phyloP scores from a whole-genome alignment of 2,797 vertebrate genomes.

The Hypotaenidia philippensis region DNA sequence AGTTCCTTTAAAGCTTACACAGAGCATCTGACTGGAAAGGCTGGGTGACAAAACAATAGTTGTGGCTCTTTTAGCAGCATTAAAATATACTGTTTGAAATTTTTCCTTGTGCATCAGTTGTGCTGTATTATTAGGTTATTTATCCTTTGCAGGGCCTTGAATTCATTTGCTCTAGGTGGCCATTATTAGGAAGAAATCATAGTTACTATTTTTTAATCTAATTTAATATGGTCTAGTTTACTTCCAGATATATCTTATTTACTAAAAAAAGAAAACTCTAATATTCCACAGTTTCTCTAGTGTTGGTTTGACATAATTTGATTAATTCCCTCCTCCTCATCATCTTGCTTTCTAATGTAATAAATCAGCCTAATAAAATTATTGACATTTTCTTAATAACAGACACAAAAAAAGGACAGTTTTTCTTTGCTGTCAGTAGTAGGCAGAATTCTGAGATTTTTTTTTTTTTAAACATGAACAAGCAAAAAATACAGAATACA shows the following conservation, averaged over 20 bases:
- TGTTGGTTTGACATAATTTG: slow-evolving; percentile 4
- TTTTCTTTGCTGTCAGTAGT: not conserved
- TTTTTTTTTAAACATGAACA: not conserved
- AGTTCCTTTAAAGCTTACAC: not conserved
- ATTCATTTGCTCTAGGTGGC: not conserved
- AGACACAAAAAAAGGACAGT: not conserved
- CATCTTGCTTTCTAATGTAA: not conserved
- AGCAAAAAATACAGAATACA: not conserved
- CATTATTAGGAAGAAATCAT: not conserved
- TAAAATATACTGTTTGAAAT: not conserved
- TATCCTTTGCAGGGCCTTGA: not conserved
- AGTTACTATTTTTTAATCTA: not conserved
- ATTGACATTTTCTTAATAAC: not conserved
- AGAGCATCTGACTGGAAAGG: not conserved
- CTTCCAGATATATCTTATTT: not conserved
- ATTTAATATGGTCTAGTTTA: not conserved
- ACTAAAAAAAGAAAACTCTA: not conserved
- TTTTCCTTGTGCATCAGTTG: not conserved
- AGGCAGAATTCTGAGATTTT: not conserved
- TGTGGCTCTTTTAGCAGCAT: not conserved
- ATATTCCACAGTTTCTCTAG: not conserved
- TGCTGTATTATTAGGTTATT: not conserved
- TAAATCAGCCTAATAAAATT: slow-evolving; percentile 49
- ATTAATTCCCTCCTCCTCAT: not conserved
- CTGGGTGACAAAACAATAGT: not conserved